phyloP scores from a whole-genome alignment of 2,113 vertebrate species.

The Nematolebias whitei region DNA sequence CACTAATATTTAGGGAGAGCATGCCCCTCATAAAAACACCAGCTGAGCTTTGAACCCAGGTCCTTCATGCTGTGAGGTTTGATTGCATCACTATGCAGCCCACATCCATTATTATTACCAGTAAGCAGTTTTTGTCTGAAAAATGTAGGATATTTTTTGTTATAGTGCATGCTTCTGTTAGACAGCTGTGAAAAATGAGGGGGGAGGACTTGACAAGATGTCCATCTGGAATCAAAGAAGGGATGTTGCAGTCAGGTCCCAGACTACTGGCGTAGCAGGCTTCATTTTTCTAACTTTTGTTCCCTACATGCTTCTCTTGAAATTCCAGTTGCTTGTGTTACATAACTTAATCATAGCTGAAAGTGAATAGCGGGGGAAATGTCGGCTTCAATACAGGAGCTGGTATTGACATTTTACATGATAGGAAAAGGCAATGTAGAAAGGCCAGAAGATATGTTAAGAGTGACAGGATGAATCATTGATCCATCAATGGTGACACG shows the following conservation, averaged over 20 bases:
- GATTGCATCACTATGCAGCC: too few species aligned
- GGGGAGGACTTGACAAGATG: slow-evolving; percentile 3
- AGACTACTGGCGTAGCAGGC: slow-evolving; percentile 19
- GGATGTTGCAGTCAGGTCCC: slow-evolving; percentile 5
- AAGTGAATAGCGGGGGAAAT: slow-evolving; percentile 10
- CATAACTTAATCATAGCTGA: slow-evolving; percentile 1
- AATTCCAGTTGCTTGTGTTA: slow-evolving; percentile 6
- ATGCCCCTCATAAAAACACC: too few species aligned
- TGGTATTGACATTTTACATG: not conserved
- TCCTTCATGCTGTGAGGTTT: too few species aligned
- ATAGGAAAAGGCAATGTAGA: not conserved
- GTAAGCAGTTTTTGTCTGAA: not conserved
- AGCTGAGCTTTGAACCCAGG: too few species aligned
- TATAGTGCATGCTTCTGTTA: not conserved
- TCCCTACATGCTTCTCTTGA: not conserved
- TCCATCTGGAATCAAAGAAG: slow-evolving; percentile 12
- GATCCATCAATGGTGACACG: slow-evolving; percentile 6
- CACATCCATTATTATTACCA: not conserved
- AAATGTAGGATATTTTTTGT: not conserved
- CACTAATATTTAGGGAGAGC: too few species aligned
- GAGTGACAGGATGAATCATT: slow-evolving; percentile 22
- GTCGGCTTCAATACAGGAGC: not conserved
- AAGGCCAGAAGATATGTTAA: slow-evolving; percentile 2
- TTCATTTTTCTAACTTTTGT: not conserved
- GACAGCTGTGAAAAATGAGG: not conserved